phyloP scores from a whole-genome alignment of 2,113 vertebrate genomes.

The Echinops telfairi region DNA sequence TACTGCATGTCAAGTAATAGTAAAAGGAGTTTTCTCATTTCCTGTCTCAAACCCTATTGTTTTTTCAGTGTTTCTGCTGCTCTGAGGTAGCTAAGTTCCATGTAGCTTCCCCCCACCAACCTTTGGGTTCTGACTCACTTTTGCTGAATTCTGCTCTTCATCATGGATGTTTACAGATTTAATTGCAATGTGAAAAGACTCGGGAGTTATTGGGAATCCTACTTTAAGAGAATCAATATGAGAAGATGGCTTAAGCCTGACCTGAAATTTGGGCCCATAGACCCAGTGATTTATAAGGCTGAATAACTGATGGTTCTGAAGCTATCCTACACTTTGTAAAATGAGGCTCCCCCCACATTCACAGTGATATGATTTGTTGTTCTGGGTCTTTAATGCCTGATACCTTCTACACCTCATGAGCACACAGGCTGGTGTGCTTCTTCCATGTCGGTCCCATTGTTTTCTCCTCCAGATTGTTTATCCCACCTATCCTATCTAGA shows the following conservation, averaged over 20 bases:
- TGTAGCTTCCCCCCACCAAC: background rate
- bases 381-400: no score
- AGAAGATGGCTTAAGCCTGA: background rate
- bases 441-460: no score
- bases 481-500: no score
- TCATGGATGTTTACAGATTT: background rate
- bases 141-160: conserved; percentile 28
- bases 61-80: background rate
- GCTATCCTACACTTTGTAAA: background rate
- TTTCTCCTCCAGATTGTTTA: no score
- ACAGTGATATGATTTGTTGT: no score
- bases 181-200: conserved; percentile 9
- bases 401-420: no score
- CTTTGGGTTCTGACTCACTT: background rate
- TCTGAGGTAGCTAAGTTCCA: background rate
- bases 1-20: background rate
- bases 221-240: background rate
- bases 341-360: background rate
- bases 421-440: no score
- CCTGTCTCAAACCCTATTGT: background rate
- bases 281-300: background rate
- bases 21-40: conserved; percentile 14
- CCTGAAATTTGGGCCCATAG: background rate
- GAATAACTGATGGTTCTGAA: background rate
- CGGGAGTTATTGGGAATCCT: background rate